Base-by-base conservation (phyloP, 2,888 invertebrate species). In the Smittia aterrima region DNA sequence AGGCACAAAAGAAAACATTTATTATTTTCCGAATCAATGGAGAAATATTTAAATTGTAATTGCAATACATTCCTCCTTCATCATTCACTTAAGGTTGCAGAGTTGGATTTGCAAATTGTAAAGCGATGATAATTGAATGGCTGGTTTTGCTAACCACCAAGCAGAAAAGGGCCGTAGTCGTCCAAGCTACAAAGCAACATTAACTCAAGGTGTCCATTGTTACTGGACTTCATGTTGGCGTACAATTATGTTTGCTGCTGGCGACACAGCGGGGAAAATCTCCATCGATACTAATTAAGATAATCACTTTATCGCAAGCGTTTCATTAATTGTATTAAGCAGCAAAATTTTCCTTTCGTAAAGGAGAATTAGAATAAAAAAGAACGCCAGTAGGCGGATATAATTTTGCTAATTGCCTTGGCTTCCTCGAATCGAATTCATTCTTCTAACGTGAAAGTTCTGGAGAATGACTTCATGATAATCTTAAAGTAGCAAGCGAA, bases 241-340 rank as follows among this genome's bases (percentile, higher is more conserved):
- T 13, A 3, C 47, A 47, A 47, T 47, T 16, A 16, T 47, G 47
- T 47, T 38, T 16, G 16, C 47, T 47, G 47, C 16, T 47, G 47
- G 16, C 16, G 32, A n/a, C 47, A n/a, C 47, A 47, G 47, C 47
- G 13, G 47, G 47, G 11, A 47, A 47, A 16, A 47, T 47, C 47
- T 47, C 47, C 13, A 47, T 47, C 47, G 47, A 13, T 32, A 32
- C 20, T 22, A 58, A 58, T 58, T 58, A 58, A 7, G n/a, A 22
- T 22, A 58, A 58, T 58, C 58, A 18, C 58, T 58, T 18, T 58
- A 58, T 58, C 58, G 58, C 58, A 18, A 2, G 47, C 16, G 58
- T 58, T 58, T 4, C 20, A 3, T 4, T 58, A 58, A 58, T 58
- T 58, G 58, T 2, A 58, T 47, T 47, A 47, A n/a, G 47, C 16